A percentile compares a stretch with the other conserved stretches of the same genome.
These are phyloP conservation scores for Eristalis arbustorum DNA, from an alignment of 2,888 invertebrate species.

Conservation along the genomic window DNA sequence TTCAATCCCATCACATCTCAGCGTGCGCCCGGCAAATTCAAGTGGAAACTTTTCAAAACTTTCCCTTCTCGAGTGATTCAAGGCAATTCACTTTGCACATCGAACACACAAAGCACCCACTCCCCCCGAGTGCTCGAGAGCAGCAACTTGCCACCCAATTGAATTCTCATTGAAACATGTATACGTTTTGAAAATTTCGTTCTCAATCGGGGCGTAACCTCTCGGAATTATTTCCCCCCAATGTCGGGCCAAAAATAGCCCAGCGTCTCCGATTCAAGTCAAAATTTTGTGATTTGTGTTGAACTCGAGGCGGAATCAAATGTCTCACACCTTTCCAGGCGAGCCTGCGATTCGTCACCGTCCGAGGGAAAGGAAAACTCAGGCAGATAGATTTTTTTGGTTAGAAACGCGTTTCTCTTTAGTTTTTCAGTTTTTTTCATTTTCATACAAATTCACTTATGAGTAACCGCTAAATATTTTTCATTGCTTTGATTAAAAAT, in stretches of 20 bases:
- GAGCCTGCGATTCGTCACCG: neutral
- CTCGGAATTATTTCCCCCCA: slow-evolving; percentile 19
- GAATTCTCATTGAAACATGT: slow-evolving; percentile 16
- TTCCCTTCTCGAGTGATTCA: neutral
- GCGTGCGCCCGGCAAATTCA: neutral
- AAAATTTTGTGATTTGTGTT: slow-evolving; percentile 5
- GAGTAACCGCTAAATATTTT: slow-evolving; percentile 63
- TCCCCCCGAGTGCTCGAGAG: neutral
- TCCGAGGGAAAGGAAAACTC: slow-evolving; percentile 3
- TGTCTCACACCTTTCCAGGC: slow-evolving; percentile 45
- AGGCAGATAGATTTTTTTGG: slow-evolving; percentile 25
- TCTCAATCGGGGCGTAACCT: slow-evolving; percentile 18
- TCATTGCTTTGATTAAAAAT: slow-evolving; percentile 51
- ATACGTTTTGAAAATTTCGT: slow-evolving; percentile 4
- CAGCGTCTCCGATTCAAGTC: neutral
- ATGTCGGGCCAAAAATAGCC: slow-evolving; percentile 44
- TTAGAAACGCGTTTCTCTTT: slow-evolving; percentile 68
- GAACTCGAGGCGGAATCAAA: slow-evolving; percentile 41
- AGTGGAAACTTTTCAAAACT: neutral
- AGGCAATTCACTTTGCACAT: neutral
- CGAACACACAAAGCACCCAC: neutral
- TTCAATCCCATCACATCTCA: neutral
- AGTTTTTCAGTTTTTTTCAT: slow-evolving; percentile 36
- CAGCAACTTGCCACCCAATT: slow-evolving; percentile 15
- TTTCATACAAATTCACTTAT: slow-evolving; percentile 64